Percentiles rank a stretch among this genome's conserved stretches.
phyloP scores from a whole-genome alignment of 1,140 invertebrate species.

The Microplitis demolitor region DNA sequence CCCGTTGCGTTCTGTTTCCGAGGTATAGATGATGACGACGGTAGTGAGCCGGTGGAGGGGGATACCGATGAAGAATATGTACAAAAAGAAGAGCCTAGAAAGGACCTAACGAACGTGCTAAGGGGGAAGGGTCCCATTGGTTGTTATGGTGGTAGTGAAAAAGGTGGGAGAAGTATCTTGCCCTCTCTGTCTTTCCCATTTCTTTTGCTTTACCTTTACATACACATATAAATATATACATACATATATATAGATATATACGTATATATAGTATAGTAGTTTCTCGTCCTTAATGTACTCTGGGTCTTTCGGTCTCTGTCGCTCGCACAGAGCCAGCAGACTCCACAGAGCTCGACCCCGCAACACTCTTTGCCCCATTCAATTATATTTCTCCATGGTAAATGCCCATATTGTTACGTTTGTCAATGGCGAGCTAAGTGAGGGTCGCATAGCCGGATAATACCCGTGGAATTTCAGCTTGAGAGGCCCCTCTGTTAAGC shows the following conservation, averaged over 20 bases:
- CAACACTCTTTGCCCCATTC: slow-evolving; percentile 43
- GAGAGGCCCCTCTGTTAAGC: not conserved
- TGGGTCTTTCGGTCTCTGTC: slow-evolving; percentile 14
- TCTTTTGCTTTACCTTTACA: slow-evolving; percentile 24
- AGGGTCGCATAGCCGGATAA: slow-evolving; percentile 53
- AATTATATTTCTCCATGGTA: slow-evolving; percentile 61
- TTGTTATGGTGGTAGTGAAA: slow-evolving; percentile 6
- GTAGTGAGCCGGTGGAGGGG: slow-evolving; percentile 27
- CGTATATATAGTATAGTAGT: slow-evolving; percentile 6
- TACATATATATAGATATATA: too few species aligned
- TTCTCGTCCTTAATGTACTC: not conserved
- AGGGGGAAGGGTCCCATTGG: slow-evolving; percentile 41
- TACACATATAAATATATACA: not conserved
- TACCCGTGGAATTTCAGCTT: slow-evolving; percentile 28
- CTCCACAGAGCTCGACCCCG: not conserved
- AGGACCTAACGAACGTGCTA: slow-evolving; percentile 52
- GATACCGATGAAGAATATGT: slow-evolving; percentile 30
- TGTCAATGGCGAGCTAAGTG: slow-evolving; percentile 60
- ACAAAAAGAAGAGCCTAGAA: slow-evolving; percentile 58
- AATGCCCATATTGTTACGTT: slow-evolving; percentile 63
- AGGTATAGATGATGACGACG: slow-evolving; percentile 30
- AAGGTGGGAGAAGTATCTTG: slow-evolving; percentile 19
- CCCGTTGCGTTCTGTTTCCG: slow-evolving; percentile 40
- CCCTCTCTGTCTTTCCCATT: slow-evolving; percentile 27
- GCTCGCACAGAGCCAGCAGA: not conserved